These are phyloP conservation scores for Papilio polyxenes DNA, from an alignment of 1,140 invertebrate genomes.

Conservation along the genomic window DNA sequence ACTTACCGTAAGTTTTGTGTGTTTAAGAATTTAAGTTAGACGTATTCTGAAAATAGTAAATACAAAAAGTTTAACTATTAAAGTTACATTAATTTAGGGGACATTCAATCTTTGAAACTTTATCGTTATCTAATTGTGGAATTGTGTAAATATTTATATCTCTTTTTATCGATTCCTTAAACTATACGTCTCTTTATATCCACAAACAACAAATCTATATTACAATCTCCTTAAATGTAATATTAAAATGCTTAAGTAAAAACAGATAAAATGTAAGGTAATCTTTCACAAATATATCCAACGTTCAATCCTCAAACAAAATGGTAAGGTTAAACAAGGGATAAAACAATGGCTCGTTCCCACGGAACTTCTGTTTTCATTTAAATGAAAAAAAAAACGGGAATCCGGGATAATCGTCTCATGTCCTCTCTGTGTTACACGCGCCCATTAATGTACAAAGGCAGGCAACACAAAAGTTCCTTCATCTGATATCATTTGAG, in stretches of 20 bases:
- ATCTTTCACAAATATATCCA: constrained; percentile 11
- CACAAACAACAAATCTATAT: background rate
- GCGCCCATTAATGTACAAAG: constrained; percentile 29
- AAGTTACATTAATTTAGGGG: too few species aligned
- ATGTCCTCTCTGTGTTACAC: constrained; percentile 25
- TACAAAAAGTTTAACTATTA: too few species aligned
- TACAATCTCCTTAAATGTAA: too few species aligned
- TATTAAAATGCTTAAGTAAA: background rate
- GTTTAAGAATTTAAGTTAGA: too few species aligned
- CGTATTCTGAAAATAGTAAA: too few species aligned
- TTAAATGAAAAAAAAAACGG: constrained; percentile 27
- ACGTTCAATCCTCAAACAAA: constrained; percentile 31
- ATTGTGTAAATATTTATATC: background rate
- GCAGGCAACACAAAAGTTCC: constrained; percentile 21
- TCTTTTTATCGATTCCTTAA: background rate
- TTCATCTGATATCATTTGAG: constrained; percentile 19
- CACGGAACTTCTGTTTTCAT: constrained; percentile 15
- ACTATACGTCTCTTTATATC: background rate
- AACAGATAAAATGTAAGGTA: background rate
- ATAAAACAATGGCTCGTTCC: constrained; percentile 27
- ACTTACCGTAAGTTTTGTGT: too few species aligned
- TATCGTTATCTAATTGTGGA: background rate
- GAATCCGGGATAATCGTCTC: constrained; percentile 30
- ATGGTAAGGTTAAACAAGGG: constrained; percentile 32
- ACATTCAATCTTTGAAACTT: too few species aligned